Conservation (phyloP, 2,797 vertebrate species). For the Premnoplex brunnescens region DNA sequence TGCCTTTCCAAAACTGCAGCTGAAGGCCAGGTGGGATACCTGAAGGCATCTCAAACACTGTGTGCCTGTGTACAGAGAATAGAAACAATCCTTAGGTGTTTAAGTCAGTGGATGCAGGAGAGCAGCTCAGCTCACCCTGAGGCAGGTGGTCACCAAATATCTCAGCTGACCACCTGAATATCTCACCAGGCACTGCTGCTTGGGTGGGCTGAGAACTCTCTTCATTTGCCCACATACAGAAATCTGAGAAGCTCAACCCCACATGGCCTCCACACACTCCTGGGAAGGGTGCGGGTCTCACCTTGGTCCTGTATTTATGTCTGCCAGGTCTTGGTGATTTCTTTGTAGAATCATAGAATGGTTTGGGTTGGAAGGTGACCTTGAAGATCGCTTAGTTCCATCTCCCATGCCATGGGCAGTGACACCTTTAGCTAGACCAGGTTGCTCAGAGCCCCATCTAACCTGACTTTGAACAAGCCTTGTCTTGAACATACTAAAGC, state of each 20-base stretch:
- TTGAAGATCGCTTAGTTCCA: no score
- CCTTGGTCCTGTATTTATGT: background rate
- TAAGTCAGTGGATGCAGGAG: background rate
- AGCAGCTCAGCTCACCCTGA: background rate
- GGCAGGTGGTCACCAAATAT: rapidly evolving
- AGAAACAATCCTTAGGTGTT: background rate
- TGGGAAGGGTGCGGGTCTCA: background rate
- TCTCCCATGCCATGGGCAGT: no score
- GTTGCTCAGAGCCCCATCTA: no score
- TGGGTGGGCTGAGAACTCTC: background rate
- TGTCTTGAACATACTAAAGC: background rate
- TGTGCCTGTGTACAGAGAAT: background rate
- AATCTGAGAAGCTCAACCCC: no score
- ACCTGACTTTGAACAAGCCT: no score
- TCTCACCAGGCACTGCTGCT: background rate
- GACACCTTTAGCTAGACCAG: no score
- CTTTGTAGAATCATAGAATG: no score
- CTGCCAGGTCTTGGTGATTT: background rate
- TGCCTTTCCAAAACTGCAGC: background rate
- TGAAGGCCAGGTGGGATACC: background rate
- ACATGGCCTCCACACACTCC: background rate
- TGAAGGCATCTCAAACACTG: background rate
- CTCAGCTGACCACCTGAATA: background rate
- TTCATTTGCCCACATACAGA: background rate
- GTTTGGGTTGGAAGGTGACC: no score